Evolutionary conservation across 2,113 vertebrate species (phyloP).

Genomic region (Anthoscopus minutus): DNA sequence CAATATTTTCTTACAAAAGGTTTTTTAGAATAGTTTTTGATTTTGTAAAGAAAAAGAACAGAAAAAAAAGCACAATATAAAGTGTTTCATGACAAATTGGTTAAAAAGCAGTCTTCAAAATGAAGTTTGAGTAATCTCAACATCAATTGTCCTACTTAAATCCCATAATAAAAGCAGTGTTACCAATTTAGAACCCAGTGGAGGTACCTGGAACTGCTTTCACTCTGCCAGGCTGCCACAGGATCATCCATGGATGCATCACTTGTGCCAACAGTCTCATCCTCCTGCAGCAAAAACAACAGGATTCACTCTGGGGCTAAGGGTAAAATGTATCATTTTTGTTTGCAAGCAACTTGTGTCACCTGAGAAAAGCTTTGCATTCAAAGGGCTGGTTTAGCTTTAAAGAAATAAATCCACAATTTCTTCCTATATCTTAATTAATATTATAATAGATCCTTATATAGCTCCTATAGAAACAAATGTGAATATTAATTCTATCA

Average conservation of each 20-base stretch:
- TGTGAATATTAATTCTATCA: neutral
- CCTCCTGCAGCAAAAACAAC: conserved; percentile 63
- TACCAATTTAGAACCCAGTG: neutral
- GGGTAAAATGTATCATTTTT: neutral
- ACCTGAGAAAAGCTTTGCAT: neutral
- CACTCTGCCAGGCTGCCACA: conserved; percentile 88
- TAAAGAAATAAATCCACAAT: neutral
- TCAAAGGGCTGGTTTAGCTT: neutral
- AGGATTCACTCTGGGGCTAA: neutral
- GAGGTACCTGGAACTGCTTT: conserved; percentile 90
- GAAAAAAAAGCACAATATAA: neutral
- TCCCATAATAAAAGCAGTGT: neutral
- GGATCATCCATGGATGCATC: conserved; percentile 84
- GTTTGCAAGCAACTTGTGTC: neutral
- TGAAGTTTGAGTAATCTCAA: neutral
- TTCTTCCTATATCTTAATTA: neutral
- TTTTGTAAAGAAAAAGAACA: neutral
- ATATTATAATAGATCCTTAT: neutral
- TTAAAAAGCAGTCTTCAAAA: neutral
- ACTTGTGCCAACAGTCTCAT: conserved; percentile 81
- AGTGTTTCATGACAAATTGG: neutral
- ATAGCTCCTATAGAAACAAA: neutral
- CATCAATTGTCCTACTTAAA: neutral
- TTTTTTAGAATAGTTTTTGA: neutral
- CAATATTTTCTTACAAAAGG: neutral